Base-by-base conservation (phyloP, 2,113 vertebrate species). In the Podarcis cretensis region DNA sequence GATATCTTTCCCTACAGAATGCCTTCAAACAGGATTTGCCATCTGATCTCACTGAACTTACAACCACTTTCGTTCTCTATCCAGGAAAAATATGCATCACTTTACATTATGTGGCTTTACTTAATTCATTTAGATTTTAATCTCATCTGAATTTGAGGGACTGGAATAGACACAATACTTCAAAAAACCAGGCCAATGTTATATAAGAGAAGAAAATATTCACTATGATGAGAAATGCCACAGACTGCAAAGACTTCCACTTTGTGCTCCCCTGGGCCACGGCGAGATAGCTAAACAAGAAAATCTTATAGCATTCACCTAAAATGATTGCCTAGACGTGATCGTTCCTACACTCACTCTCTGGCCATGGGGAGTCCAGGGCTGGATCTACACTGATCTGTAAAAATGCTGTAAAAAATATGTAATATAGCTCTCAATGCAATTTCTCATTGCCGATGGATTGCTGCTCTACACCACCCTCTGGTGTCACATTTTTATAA, bases 11-110 rank as follows among this genome's bases (percentile, higher is more conserved):
- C 21, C 83, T 86, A 73, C 21, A 84, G 85, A 81, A 1, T 78
- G 83, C 59, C 89, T 92, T 82, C 7, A 90, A 40, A 21, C 6
- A 74, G 76, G 48, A 89, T 25, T 90, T 14, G 84, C 23, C 57
- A 89, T 85, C 68, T 32, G 90, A 90, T 32, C 6, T 86, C n/a
- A 87, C 65, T 23, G 87, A 85, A 91, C 63, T 54, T 5, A 3
- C 7, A 69, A 84, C 79, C 91, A 2, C 2, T 91, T 37, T 84
- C 86, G 83, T 88, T 89, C 35, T 86, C 89, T 89, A 74, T 79
- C 83, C 77, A 71, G 75, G 73, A 89, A 84, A 48, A 84, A 32
- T 32, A 57, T n/a, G 85, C 1, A 3, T 27, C 59, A 2, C 73
- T 87, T 89, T 89, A 5, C 84, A 0, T 0, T 66, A 63, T 57